Base-by-base conservation (phyloP, 2,113 vertebrate genomes). In the Bagarius yarrelli region DNA sequence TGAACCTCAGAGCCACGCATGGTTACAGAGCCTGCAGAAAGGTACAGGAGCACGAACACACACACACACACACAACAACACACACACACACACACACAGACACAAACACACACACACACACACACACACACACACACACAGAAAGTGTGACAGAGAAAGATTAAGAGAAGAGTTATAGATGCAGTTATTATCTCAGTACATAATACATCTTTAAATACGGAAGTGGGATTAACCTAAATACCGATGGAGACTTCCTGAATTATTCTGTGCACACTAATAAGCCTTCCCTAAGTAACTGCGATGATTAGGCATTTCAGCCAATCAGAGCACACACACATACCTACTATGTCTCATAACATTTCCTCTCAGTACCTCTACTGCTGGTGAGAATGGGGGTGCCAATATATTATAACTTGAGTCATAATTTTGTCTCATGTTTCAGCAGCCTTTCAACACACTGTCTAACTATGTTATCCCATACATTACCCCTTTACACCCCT, bases 1-100 rank as follows among this genome's bases (percentile, higher is more conserved):
- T 97, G 95, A 94, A 94, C 96, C 99, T 96, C 96, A 90, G 97
- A 99, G 93, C 98, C 98, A 15, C 93, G 92, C 83, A 93, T 93
- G 93, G 92, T 94, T 84, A 93, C 87, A 92, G 93, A 94, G 92
- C 83, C 92, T 94, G 83, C 93, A 93, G 89, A 94, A 94, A 94
- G 93, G 93, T 93, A 89, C 34, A 30, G n/a, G n/a, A n/a, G n/a
- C n/a, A n/a, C n/a, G n/a, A 21, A 78, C 32, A 71, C 82, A 76
- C 57, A 56, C 59, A 30, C 78, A 16, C 61, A 13, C 25, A 44
- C 63, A 53, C 30, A 56, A 8, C 16, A 71, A 72, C 14, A 71
- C 16, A 71, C 30, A 70, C 47, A 94, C 96, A 96, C 97, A 90
- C 30, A 69, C 4, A 70, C 40, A 25, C 52, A 52, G 59, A 56